These are phyloP conservation scores for Takifugu ocellatus DNA, from an alignment of 2,797 vertebrate genomes.

Conservation along the genomic window DNA sequence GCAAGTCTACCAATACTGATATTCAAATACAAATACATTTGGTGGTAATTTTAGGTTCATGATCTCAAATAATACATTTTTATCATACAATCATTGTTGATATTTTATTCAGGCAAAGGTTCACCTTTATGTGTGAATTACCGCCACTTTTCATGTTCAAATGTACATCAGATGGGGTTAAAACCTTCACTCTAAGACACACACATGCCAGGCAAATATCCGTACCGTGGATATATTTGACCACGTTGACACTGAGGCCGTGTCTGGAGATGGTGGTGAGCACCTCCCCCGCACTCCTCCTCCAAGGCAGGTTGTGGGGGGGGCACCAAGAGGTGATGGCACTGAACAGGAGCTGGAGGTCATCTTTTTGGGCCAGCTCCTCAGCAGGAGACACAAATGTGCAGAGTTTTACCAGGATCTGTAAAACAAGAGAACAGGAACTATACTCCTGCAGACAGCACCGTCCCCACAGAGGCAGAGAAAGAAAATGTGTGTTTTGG, in stretches of 20 bases:
- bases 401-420: constrained; percentile 98
- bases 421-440: not conserved
- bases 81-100: too few species aligned
- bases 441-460: not conserved
- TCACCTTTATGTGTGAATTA: not conserved
- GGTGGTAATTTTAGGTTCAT: not conserved
- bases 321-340: constrained; percentile 99
- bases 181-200: not conserved
- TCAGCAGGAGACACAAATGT: constrained; percentile 95
- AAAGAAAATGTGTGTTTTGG: not conserved
- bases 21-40: not conserved
- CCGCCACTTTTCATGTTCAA: not conserved
- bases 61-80: not conserved
- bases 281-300: constrained; percentile 95
- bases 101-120: not conserved
- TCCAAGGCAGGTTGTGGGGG: constrained; percentile 97
- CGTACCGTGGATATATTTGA: constrained; percentile 96
- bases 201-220: not conserved
- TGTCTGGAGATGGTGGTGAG: constrained; percentile 97
- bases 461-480: not conserved
- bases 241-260: constrained; percentile 96
- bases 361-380: constrained; percentile 97
- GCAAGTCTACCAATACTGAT: not conserved
- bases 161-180: not conserved
- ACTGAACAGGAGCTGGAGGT: constrained; percentile 98